These are phyloP conservation scores for Australoheros facetus DNA, from an alignment of 2,797 vertebrate genomes.

Conservation along the genomic window DNA sequence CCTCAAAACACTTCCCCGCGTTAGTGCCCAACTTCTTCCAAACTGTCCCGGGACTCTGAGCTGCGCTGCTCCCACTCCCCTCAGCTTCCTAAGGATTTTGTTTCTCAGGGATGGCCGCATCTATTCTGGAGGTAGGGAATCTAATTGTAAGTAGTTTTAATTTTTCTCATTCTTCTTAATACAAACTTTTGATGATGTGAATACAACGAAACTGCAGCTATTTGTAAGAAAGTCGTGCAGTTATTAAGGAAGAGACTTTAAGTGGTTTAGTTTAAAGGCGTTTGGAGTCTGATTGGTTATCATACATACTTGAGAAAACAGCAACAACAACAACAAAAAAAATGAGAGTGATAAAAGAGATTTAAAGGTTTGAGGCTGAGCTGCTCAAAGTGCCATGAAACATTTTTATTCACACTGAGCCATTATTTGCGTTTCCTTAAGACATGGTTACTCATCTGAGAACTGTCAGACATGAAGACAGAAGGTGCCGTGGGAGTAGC, in stretches of 20 bases:
- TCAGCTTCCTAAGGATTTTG: slow-evolving; percentile 81
- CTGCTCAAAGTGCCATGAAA: background rate
- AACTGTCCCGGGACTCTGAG: slow-evolving; percentile 80
- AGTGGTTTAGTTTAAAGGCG: background rate
- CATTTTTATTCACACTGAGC: background rate
- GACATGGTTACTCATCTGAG: background rate
- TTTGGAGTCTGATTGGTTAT: accelerated
- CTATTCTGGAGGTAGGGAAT: slow-evolving; percentile 89
- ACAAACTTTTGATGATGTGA: background rate
- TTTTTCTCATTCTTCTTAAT: background rate
- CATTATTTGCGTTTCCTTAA: background rate
- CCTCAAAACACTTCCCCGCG: slow-evolving; percentile 82
- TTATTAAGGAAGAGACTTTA: background rate
- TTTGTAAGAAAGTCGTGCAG: background rate
- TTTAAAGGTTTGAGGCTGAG: slow-evolving; percentile 4
- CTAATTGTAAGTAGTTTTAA: slow-evolving; percentile 74
- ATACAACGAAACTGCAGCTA: background rate
- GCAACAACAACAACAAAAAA: accelerated
- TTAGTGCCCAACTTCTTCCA: slow-evolving; percentile 76
- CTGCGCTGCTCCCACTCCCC: slow-evolving; percentile 72
- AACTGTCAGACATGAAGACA: background rate
- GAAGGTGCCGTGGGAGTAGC: background rate
- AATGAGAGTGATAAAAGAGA: background rate
- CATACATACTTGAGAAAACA: background rate
- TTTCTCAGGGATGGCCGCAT: slow-evolving; percentile 92